Percentiles rank a stretch among this genome's conserved stretches.
phyloP scores from a whole-genome alignment of 2,888 invertebrate species.

The Lissocephala sabroskyi region DNA sequence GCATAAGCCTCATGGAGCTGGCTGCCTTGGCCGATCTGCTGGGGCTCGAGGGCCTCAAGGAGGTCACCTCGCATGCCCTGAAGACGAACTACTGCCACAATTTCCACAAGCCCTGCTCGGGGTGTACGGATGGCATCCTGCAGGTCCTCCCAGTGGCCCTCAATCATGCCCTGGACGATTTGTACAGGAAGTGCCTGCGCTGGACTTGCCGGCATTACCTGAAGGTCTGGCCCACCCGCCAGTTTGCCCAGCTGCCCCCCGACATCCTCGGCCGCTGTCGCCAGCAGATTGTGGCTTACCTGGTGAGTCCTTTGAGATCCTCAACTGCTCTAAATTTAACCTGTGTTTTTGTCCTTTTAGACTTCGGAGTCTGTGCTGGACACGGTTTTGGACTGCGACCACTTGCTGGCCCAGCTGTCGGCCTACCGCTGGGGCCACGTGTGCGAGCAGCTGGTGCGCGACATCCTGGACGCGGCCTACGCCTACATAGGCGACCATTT shows the following conservation, averaged over 20 bases:
- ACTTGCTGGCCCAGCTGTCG: slow-evolving; percentile 83
- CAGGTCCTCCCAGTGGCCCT: slow-evolving; percentile 90
- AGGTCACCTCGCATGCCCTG: slow-evolving; percentile 90
- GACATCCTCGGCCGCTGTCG: slow-evolving; percentile 88
- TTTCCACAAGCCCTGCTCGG: slow-evolving; percentile 94
- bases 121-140: slow-evolving; percentile 88
- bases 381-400: slow-evolving; percentile 87
- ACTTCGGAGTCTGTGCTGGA: slow-evolving; percentile 86
- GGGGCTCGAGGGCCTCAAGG: slow-evolving; percentile 91
- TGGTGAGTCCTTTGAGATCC: slow-evolving; percentile 74
- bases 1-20: slow-evolving; percentile 88
- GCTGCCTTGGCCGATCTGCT: slow-evolving; percentile 92
- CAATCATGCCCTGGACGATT: slow-evolving; percentile 88
- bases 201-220: slow-evolving; percentile 92
- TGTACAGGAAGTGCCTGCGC: slow-evolving; percentile 87
- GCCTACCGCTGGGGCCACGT: slow-evolving; percentile 86
- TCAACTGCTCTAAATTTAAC: neutral
- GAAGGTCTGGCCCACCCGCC: slow-evolving; percentile 92
- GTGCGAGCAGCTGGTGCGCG: slow-evolving; percentile 81
- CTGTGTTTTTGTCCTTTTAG: slow-evolving; percentile 64
- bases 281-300: slow-evolving; percentile 85
- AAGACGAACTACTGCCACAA: slow-evolving; percentile 93
- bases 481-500: slow-evolving; percentile 86
- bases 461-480: slow-evolving; percentile 85
- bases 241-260: slow-evolving; percentile 87